Conservation (phyloP, 2,113 vertebrate genomes). For the Spizaetus ornatus region DNA sequence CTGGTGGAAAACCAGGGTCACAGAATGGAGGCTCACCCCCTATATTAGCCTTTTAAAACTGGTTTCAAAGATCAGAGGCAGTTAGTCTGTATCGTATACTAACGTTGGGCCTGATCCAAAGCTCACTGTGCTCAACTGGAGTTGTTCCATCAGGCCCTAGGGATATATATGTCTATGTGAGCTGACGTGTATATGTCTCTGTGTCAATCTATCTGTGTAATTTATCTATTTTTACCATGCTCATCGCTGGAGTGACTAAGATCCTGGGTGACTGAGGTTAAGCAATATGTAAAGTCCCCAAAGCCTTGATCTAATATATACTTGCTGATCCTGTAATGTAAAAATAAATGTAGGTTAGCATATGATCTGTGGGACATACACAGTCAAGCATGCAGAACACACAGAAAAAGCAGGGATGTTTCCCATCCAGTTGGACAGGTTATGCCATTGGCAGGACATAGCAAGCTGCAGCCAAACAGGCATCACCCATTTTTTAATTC, state of each 20-base stretch:
- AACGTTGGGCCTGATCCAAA: background rate
- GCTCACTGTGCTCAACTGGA: constrained; percentile 15
- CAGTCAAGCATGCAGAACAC: constrained; percentile 47
- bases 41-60: background rate
- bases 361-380: background rate
- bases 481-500: constrained; percentile 64
- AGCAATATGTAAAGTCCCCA: constrained; percentile 55
- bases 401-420: constrained; percentile 40
- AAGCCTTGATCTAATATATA: constrained; percentile 43
- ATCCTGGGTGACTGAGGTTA: constrained; percentile 10
- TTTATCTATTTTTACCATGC: constrained; percentile 21
- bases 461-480: constrained; percentile 65
- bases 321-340: constrained; percentile 39
- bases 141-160: constrained; percentile 43
- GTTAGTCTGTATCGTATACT: background rate
- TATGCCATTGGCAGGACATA: constrained; percentile 57
- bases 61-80: constrained; percentile 30
- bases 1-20: background rate
- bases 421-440: constrained; percentile 61
- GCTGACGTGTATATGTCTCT: background rate
- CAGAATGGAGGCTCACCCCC: background rate
- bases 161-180: background rate
- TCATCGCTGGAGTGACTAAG: constrained; percentile 12
- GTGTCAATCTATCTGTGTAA: constrained; percentile 17
- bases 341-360: constrained; percentile 50